Conservation (phyloP, 1,140 invertebrate genomes). For the Plodia interpunctella region DNA sequence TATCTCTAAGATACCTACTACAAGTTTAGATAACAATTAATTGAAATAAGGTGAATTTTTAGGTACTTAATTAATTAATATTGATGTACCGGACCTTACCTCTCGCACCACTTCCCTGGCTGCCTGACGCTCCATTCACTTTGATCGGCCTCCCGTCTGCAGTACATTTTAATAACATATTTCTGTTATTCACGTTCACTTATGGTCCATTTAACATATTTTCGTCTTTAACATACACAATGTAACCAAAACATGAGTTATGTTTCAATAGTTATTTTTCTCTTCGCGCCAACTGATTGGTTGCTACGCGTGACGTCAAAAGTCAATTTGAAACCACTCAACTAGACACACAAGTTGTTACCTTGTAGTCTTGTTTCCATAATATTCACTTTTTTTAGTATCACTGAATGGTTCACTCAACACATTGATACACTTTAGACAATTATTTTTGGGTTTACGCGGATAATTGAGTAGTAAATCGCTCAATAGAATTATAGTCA, state of each 20-base stretch:
- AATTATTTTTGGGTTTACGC: constrained; percentile 19
- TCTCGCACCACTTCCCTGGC: constrained; percentile 65
- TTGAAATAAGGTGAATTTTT: too few relatives aligned
- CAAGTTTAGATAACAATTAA: too few relatives aligned
- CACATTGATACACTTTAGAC: constrained; percentile 29
- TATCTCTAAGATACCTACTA: too few relatives aligned
- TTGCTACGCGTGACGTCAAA: constrained; percentile 61
- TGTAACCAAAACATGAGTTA: constrained; percentile 12
- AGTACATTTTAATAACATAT: constrained; percentile 72
- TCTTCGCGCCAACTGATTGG: constrained; percentile 62
- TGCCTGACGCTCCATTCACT: constrained; percentile 61
- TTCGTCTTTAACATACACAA: neutral
- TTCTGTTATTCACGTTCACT: constrained; percentile 47
- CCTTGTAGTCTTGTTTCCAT: constrained; percentile 34
- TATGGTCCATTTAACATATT: constrained; percentile 51
- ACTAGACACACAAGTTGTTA: constrained; percentile 60
- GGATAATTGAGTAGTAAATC: constrained; percentile 17
- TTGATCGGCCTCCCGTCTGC: constrained; percentile 70
- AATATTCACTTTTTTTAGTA: constrained; percentile 3
- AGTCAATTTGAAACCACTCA: constrained; percentile 67
- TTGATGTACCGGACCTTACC: constrained; percentile 39
- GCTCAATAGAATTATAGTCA: neutral
- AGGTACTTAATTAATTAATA: too few relatives aligned
- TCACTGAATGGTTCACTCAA: constrained; percentile 39
- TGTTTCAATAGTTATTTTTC: constrained; percentile 37